Conservation (phyloP, 2,797 vertebrate genomes). For the Sebastes jordani region DNA sequence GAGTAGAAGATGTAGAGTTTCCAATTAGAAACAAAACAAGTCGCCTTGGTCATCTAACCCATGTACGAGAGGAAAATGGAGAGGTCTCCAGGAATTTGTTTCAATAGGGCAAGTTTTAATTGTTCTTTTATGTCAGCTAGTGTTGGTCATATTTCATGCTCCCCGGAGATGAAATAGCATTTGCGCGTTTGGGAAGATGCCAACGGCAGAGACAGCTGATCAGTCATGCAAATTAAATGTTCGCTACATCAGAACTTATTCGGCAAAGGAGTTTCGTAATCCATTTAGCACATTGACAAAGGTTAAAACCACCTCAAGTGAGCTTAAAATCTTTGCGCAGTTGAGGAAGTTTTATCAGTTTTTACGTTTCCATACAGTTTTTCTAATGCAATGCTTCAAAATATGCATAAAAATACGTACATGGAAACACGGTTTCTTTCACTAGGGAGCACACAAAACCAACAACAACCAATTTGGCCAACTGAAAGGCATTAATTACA, state of each 20-base stretch:
- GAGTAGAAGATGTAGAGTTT: too few species aligned
- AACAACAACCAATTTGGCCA: not conserved
- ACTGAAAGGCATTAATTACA: constrained; percentile 13
- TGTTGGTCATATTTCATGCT: too few species aligned
- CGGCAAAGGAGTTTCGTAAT: not conserved
- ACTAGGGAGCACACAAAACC: not conserved
- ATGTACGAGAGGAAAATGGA: too few species aligned
- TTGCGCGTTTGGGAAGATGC: not conserved
- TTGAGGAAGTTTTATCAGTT: not conserved
- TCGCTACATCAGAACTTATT: not conserved
- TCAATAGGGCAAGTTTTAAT: too few species aligned
- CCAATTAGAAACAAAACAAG: too few species aligned
- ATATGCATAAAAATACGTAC: not conserved
- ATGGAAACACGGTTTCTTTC: too few species aligned
- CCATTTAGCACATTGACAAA: not conserved
- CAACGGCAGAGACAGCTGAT: not conserved
- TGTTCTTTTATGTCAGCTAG: too few species aligned
- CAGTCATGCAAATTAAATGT: not conserved
- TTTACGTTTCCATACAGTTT: not conserved
- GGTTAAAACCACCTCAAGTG: not conserved
- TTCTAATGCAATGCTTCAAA: not conserved
- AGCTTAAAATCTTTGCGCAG: not conserved
- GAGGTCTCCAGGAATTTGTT: too few species aligned
- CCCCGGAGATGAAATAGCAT: too few species aligned
- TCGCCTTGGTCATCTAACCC: too few species aligned